phyloP scores from a whole-genome alignment of 2,888 invertebrate species.

The Yponomeuta cagnagella region DNA sequence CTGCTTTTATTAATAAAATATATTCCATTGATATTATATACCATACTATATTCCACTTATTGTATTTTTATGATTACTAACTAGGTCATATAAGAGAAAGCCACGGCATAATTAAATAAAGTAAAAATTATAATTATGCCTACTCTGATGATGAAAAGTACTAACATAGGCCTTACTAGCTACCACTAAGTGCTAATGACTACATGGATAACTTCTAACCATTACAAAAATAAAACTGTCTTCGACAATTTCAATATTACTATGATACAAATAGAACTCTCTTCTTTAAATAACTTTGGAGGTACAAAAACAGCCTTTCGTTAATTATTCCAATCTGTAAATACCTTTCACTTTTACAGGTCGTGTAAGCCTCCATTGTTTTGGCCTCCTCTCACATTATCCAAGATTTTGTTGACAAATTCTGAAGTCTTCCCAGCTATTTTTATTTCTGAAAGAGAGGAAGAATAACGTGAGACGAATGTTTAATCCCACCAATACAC shows the following conservation, averaged over 20 bases:
- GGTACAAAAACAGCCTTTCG: constrained; percentile 75
- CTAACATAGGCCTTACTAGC: constrained; percentile 33
- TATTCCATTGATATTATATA: not conserved
- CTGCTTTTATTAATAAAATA: constrained; percentile 5
- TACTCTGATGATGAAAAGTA: constrained; percentile 34
- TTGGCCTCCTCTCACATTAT: constrained; percentile 88
- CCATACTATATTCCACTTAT: not conserved
- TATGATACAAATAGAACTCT: constrained; percentile 52
- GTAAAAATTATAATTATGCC: constrained; percentile 8
- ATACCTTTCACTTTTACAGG: constrained; percentile 57
- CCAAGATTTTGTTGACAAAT: constrained; percentile 93
- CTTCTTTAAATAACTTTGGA: constrained; percentile 70
- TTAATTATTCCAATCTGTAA: constrained; percentile 48
- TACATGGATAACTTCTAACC: constrained; percentile 39
- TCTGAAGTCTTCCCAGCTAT: constrained; percentile 95
- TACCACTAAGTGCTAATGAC: constrained; percentile 51
- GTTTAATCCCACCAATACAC: no score
- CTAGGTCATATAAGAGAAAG: constrained; percentile 15
- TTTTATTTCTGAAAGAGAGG: constrained; percentile 79
- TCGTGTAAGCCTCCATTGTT: constrained; percentile 87
- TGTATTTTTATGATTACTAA: not conserved
- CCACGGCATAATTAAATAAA: constrained; percentile 32
- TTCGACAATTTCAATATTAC: constrained; percentile 55
- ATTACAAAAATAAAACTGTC: constrained; percentile 70
- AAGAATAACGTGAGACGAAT: no score